Conservation (phyloP, 1,140 invertebrate genomes). For the Pogonomyrmex californicus region DNA sequence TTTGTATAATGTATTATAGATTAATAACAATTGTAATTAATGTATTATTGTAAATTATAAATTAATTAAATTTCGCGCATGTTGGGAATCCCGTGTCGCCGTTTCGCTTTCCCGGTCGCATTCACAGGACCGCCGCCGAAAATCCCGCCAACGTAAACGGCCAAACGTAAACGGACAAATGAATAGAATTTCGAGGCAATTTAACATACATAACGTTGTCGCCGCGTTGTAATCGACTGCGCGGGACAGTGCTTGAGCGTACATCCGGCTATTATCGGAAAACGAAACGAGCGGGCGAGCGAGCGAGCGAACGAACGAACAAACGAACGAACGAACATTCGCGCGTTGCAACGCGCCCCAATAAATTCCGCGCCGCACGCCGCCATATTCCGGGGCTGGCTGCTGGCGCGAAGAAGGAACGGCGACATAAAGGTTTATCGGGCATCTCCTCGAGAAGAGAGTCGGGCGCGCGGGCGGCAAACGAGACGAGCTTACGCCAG, state of each 20-base stretch:
- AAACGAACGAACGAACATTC: constrained; percentile 46
- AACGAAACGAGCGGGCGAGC: constrained; percentile 40
- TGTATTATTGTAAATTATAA: constrained; percentile 2
- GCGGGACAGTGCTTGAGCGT: constrained; percentile 40
- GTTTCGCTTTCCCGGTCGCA: not conserved
- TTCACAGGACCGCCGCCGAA: not conserved
- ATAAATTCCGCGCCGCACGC: constrained; percentile 48
- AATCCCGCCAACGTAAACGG: constrained; percentile 27
- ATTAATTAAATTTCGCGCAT: constrained; percentile 17
- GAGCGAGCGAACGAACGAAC: constrained; percentile 9
- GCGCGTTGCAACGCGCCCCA: constrained; percentile 25
- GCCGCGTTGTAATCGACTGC: constrained; percentile 35
- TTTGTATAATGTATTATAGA: not conserved
- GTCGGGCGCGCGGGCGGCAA: constrained; percentile 2
- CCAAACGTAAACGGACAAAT: constrained; percentile 50
- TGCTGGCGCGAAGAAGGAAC: constrained; percentile 31
- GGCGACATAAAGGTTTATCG: constrained; percentile 57
- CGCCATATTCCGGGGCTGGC: constrained; percentile 19
- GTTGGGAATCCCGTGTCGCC: not conserved
- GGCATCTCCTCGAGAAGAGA: constrained; percentile 21
- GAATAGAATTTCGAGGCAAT: constrained; percentile 60
- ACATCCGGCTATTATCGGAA: constrained; percentile 55
- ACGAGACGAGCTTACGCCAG: constrained; percentile 49
- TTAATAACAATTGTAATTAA: constrained; percentile 15
- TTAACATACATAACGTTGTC: constrained; percentile 59